Percentiles rank a stretch among this genome's conserved stretches.
Evolutionary conservation across 2,888 invertebrate species (phyloP).

Genomic region (Hemicrepidius hirtus): DNA sequence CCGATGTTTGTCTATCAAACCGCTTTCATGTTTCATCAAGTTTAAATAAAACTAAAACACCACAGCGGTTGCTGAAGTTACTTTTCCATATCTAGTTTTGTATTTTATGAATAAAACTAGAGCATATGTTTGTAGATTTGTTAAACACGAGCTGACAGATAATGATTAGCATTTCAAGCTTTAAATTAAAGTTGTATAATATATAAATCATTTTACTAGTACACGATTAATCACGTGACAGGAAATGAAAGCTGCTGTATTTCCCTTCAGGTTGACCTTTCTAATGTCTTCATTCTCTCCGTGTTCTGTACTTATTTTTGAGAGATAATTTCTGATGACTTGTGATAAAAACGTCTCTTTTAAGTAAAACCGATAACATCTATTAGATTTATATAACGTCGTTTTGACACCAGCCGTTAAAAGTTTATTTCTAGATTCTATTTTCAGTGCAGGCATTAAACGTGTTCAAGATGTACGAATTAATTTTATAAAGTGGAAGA

Average conservation of each 20-base stretch:
- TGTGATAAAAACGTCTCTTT: not conserved
- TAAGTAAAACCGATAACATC: constrained; percentile 16
- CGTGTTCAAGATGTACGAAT: not conserved
- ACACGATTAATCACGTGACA: too few species aligned
- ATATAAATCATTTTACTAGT: too few species aligned
- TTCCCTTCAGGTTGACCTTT: not conserved
- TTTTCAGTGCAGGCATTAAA: not conserved
- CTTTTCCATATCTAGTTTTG: too few species aligned
- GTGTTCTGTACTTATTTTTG: not conserved
- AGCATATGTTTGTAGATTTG: too few species aligned
- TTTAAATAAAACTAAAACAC: constrained; percentile 12
- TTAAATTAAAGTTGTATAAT: too few species aligned
- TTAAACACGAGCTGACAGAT: too few species aligned
- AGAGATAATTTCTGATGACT: constrained; percentile 2
- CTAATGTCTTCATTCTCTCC: not conserved
- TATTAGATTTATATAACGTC: not conserved
- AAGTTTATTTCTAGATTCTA: not conserved
- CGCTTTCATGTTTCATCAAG: constrained; percentile 2
- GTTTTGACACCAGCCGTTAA: constrained; percentile 8
- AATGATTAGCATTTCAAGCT: too few species aligned
- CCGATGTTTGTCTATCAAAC: constrained; percentile 11
- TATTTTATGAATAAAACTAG: too few species aligned
- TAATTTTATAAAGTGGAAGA: constrained; percentile 5
- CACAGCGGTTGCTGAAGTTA: not conserved
- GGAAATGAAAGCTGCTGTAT: too few species aligned